Evolutionary conservation across 2,113 vertebrate species (phyloP), one percentile per base, ranked within the genome.

Genomic region (Gorsachius goisagi): DNA sequence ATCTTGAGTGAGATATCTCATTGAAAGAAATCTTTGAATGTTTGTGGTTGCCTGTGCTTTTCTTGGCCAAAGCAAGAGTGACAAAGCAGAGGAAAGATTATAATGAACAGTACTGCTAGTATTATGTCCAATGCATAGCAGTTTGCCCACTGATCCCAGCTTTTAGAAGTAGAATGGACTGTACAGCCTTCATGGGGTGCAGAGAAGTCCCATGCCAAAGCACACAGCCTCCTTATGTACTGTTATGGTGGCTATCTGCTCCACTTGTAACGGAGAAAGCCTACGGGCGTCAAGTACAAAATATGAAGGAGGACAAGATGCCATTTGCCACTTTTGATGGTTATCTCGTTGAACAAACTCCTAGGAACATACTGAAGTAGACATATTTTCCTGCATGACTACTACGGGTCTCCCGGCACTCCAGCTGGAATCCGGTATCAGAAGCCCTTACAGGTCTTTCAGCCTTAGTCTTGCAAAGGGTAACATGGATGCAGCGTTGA

Each of bases 361-460:
- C 55, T 52, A 32, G 19, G 67, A 85, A 72, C 1, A 5, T 17
- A 11, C 12, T 64, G 35, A 68, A 64, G 33, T 27, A 67, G 14
- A 53, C 22, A 1, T 13, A 4, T 55, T 88, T 67, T 64, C 37
- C 23, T 72, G 0, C 1, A 0, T 86, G 35, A 12, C 58, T 58
- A 0, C 39, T 66, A 0, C 12, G 62, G 45, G 32, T 66, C 6
- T 0, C 45, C 33, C 9, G 14, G 53, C 45, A 18, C n/a, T 92
- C 24, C 55, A 76, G 30, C 44, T 83, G 59, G 37, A 86, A 59
- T 80, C 35, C 8, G 4, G 27, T 76, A 58, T 22, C 1, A 2
- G 63, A 88, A 88, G 35, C 28, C 22, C 39, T 28, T 66, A 11
- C 6, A 7, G 41, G 15, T 83, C 49, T 67, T 72, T n/a, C 2